Conservation (phyloP, 2,888 invertebrate genomes). For the Epinotia demarniana region DNA sequence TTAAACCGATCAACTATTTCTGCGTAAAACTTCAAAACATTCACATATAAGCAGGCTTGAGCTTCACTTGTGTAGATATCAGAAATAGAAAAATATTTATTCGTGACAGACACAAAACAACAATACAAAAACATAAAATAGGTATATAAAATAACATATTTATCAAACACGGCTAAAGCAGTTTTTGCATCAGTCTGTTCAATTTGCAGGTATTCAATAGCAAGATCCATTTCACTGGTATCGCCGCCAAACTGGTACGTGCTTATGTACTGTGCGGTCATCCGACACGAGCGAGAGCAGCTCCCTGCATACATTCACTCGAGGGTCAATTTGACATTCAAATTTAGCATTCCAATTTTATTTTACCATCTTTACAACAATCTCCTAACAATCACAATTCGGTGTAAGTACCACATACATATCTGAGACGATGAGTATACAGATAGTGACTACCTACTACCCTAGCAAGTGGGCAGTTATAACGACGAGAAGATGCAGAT, state of each 20-base stretch:
- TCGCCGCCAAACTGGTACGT: slow-evolving; percentile 15
- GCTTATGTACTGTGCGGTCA: slow-evolving; percentile 6
- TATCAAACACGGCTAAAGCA: background rate
- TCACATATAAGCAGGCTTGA: background rate
- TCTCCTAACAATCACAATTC: too few species aligned
- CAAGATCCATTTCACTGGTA: slow-evolving; percentile 1
- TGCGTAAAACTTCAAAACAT: background rate
- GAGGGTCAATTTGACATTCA: background rate
- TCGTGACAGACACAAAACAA: too few species aligned
- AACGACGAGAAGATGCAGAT: too few species aligned
- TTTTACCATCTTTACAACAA: background rate
- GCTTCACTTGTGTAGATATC: background rate
- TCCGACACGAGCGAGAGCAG: background rate
- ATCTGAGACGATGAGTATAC: too few species aligned
- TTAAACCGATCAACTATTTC: background rate
- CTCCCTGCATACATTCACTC: background rate
- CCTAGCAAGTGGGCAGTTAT: too few species aligned
- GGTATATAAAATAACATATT: background rate
- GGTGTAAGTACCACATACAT: too few species aligned
- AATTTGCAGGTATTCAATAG: slow-evolving; percentile 24
- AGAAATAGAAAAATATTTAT: too few species aligned
- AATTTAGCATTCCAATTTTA: background rate
- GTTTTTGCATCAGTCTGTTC: background rate
- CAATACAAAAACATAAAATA: too few species aligned
- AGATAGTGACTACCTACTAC: too few species aligned